Conservation (phyloP, 2,113 vertebrate genomes). For the Heterochromis multidens region DNA sequence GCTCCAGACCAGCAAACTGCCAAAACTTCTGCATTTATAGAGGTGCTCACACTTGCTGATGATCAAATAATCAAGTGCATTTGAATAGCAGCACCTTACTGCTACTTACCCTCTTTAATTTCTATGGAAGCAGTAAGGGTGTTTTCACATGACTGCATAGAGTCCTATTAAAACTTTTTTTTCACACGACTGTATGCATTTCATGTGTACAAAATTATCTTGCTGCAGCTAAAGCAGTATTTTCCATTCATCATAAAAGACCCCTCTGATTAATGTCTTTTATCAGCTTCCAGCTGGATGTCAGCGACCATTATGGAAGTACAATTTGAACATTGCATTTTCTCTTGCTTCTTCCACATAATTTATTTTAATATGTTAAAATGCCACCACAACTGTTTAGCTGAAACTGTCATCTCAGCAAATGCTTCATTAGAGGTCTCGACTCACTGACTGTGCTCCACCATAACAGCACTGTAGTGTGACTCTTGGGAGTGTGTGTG, state of each 20-base stretch:
- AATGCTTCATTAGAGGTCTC: conserved; percentile 61
- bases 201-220: not conserved
- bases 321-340: conserved; percentile 11
- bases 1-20: not conserved
- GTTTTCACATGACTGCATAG: not conserved
- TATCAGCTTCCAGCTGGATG: conserved; percentile 6
- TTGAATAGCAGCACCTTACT: not conserved
- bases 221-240: not conserved
- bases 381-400: conserved; percentile 7
- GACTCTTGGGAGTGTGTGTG: conserved; percentile 12
- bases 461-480: not conserved
- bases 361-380: conserved; percentile 56
- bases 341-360: conserved; percentile 13
- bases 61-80: not conserved
- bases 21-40: not conserved
- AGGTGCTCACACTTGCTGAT: not conserved
- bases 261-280: not conserved
- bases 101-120: not conserved
- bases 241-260: not conserved
- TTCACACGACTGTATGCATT: not conserved
- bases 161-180: not conserved
- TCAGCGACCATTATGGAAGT: conserved; percentile 7
- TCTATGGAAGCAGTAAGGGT: not conserved
- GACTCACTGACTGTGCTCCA: conserved; percentile 27
- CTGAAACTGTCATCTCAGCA: conserved; percentile 59